Evolutionary conservation across 2,888 invertebrate genomes (phyloP).

Genomic region (Aleiodes testaceus): DNA sequence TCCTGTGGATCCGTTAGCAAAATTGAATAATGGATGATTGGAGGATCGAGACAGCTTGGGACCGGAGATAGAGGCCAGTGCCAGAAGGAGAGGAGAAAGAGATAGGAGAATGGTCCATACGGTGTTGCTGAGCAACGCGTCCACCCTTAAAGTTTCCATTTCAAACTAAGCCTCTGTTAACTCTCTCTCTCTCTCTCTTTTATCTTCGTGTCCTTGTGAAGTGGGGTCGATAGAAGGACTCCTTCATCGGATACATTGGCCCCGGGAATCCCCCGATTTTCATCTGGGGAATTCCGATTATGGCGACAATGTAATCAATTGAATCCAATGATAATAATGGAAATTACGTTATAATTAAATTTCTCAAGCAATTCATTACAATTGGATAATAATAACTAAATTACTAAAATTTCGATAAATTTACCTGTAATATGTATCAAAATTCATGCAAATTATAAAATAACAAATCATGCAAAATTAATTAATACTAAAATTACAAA

Average conservation of each 20-base stretch:
- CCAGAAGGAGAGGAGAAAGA: neutral
- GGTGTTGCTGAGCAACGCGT: conserved; percentile 70
- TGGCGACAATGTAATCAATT: neutral
- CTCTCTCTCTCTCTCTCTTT: conserved; percentile 41
- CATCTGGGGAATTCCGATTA: conserved; percentile 52
- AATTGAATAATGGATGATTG: conserved; percentile 34
- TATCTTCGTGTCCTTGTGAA: conserved; percentile 41
- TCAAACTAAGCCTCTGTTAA: conserved; percentile 53
- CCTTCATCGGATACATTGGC: conserved; percentile 61
- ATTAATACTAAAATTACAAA: too few relatives aligned
- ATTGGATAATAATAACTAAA: too few relatives aligned
- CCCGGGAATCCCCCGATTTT: conserved; percentile 70
- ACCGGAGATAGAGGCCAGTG: too few relatives aligned
- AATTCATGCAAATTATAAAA: too few relatives aligned
- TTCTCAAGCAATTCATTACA: too few relatives aligned
- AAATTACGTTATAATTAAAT: too few relatives aligned
- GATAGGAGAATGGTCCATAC: conserved; percentile 41
- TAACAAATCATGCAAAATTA: too few relatives aligned
- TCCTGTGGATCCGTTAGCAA: neutral
- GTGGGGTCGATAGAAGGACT: conserved; percentile 53
- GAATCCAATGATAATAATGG: too few relatives aligned
- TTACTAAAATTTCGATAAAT: too few relatives aligned
- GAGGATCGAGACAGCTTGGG: neutral
- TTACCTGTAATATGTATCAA: too few relatives aligned
- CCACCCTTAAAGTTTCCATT: conserved; percentile 68